Conservation (phyloP, 2,888 invertebrate genomes). For the Melieria crassipennis region DNA sequence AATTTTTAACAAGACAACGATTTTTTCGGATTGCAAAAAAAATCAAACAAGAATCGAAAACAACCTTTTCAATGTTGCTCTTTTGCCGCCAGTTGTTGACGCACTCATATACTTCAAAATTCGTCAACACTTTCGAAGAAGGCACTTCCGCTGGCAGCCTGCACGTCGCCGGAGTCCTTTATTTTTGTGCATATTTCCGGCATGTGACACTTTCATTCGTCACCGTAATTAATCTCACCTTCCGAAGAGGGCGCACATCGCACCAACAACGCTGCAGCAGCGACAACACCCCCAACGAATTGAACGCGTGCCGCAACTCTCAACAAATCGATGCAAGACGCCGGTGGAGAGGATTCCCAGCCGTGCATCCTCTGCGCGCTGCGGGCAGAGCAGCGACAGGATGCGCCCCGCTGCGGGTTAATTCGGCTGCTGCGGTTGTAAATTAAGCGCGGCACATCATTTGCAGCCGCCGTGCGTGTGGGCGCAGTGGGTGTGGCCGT, state of each 20-base stretch:
- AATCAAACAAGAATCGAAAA: too few relatives aligned
- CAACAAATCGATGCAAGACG: conserved; percentile 7
- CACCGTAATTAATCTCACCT: conserved; percentile 59
- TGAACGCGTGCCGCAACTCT: conserved; percentile 38
- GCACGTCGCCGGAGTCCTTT: conserved; percentile 3
- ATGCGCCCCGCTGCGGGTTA: conserved; percentile 56
- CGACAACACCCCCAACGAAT: conserved; percentile 58
- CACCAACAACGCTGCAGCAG: conserved; percentile 36
- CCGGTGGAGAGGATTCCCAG: too few relatives aligned
- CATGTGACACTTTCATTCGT: conserved; percentile 56
- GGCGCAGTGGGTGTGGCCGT: conserved; percentile 39
- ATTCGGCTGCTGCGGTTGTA: conserved; percentile 63
- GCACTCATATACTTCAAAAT: too few relatives aligned
- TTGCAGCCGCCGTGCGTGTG: conserved; percentile 51
- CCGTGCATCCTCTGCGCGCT: too few relatives aligned
- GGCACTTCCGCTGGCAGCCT: neutral
- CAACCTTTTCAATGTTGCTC: too few relatives aligned
- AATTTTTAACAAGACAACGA: too few relatives aligned
- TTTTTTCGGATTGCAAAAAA: too few relatives aligned
- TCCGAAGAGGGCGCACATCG: conserved; percentile 43
- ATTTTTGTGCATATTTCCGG: conserved; percentile 39
- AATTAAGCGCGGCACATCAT: conserved; percentile 62
- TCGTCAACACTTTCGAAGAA: neutral
- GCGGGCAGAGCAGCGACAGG: neutral
- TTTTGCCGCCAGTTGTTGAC: too few relatives aligned